Conservation (phyloP, 2,888 invertebrate species). For the Drosophila kokeensis region DNA sequence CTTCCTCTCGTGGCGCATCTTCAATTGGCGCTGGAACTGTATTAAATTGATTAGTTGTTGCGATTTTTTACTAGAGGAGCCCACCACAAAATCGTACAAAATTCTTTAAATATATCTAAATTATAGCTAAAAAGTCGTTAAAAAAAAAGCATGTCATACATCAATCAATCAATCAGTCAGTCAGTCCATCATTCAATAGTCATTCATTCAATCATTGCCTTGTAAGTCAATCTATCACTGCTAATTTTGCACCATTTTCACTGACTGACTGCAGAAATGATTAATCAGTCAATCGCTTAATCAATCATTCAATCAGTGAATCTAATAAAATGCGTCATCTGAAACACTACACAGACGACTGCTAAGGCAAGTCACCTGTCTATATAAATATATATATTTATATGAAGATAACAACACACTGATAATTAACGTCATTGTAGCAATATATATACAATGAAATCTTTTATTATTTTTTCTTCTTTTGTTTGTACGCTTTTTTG, state of each 20-base stretch:
- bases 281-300: neutral
- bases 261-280: neutral
- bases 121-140: neutral
- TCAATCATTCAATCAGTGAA: neutral
- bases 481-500: neutral
- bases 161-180: neutral
- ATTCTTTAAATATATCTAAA: neutral
- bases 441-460: neutral
- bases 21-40: conserved; percentile 54
- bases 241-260: neutral
- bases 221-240: neutral
- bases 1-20: conserved; percentile 22
- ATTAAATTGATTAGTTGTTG: conserved; percentile 4
- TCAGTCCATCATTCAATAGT: neutral
- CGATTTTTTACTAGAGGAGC: too few species aligned
- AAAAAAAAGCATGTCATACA: neutral
- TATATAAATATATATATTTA: neutral
- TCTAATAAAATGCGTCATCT: neutral
- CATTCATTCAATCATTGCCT: neutral
- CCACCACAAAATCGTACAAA: neutral
- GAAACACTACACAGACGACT: neutral
- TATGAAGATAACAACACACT: neutral
- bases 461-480: neutral
- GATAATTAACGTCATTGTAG: neutral
- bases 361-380: neutral